A percentile compares a stretch with the other conserved stretches of the same genome.
These are phyloP conservation scores for Prionailurus bengalensis DNA, from an alignment of 2,113 vertebrate species.

Conservation along the genomic window DNA sequence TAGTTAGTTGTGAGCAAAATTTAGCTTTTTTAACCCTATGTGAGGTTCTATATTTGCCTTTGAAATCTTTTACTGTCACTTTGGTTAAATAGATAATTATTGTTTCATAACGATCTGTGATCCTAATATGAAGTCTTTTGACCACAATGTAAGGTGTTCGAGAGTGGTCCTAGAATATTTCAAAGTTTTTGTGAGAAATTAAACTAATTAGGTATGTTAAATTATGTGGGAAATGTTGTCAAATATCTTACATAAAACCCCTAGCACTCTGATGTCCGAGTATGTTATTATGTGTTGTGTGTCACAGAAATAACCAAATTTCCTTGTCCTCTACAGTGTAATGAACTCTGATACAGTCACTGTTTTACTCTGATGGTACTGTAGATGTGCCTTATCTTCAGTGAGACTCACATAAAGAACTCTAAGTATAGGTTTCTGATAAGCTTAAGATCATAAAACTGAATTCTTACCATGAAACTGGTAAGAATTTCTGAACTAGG, in stretches of 20 bases:
- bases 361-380: not conserved
- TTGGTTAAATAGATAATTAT: not conserved
- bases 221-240: not conserved
- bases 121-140: not conserved
- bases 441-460: not conserved
- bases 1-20: not conserved
- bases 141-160: not conserved
- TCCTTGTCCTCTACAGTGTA: not conserved
- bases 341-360: not conserved
- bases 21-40: not conserved
- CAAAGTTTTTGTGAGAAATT: not conserved
- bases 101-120: not conserved
- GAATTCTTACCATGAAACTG: not conserved
- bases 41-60: not conserved
- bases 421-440: not conserved
- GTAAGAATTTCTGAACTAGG: not conserved
- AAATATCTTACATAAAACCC: not conserved
- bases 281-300: not conserved
- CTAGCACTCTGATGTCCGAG: not conserved
- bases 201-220: too few species aligned
- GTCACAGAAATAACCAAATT: not conserved
- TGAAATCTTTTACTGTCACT: not conserved
- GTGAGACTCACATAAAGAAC: not conserved
- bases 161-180: not conserved
- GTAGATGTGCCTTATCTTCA: not conserved